A percentile compares a stretch with the other conserved stretches of the same genome.
Conservation (phyloP, 1,140 invertebrate genomes). For the Prorops nasuta region DNA sequence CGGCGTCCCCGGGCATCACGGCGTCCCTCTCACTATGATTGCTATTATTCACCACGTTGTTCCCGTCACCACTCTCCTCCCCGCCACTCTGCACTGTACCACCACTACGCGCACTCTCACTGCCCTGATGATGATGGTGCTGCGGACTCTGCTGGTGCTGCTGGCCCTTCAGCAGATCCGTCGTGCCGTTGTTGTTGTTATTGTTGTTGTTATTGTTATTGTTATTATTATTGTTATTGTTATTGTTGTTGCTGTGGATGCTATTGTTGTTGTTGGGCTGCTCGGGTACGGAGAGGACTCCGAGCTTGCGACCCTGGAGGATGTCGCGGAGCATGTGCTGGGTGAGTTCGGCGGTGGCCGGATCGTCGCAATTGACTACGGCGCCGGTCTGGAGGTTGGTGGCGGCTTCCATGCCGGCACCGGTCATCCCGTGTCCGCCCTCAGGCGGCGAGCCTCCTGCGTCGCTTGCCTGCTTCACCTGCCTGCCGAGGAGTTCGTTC, state of each 20-base stretch:
- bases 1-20: constrained; percentile 64
- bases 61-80: constrained; percentile 53
- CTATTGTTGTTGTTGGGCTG: constrained; percentile 57
- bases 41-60: constrained; percentile 46
- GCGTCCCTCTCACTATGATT: constrained; percentile 50
- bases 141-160: constrained; percentile 48
- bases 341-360: constrained; percentile 64
- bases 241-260: constrained; percentile 60
- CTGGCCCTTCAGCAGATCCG: constrained; percentile 45
- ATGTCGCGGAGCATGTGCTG: constrained; percentile 83
- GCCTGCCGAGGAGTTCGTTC: constrained; percentile 76
- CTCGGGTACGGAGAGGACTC: constrained; percentile 44
- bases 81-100: constrained; percentile 53
- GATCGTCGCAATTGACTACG: constrained; percentile 55
- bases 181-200: constrained; percentile 46
- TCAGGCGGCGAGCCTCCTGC: constrained; percentile 61
- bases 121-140: constrained; percentile 36
- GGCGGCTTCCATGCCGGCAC: constrained; percentile 49
- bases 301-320: constrained; percentile 76
- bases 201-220: constrained; percentile 58
- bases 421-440: constrained; percentile 52
- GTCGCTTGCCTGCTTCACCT: constrained; percentile 70
- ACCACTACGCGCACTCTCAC: constrained; percentile 56
- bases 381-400: constrained; percentile 53
- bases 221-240: constrained; percentile 56